Percentiles rank a stretch among this genome's conserved stretches.
Conservation (phyloP, 1,140 invertebrate species). For the Linepithema humile region DNA sequence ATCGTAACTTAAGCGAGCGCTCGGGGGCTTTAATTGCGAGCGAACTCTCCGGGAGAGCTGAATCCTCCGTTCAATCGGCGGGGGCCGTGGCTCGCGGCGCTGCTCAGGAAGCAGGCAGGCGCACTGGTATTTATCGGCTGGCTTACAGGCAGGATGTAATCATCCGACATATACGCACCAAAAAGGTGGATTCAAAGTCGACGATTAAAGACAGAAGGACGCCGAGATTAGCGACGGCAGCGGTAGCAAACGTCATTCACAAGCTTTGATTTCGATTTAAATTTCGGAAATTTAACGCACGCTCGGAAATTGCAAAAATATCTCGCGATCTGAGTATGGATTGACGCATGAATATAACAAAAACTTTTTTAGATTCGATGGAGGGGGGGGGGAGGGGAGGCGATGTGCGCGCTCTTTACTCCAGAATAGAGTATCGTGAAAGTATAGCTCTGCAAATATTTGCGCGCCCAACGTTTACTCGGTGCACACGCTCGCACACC, state of each 20-base stretch:
- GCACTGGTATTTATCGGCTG: slow-evolving; percentile 35
- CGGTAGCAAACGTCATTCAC: too few species aligned
- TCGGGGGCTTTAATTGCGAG: slow-evolving; percentile 37
- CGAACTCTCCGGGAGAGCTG: not conserved
- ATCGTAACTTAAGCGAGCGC: slow-evolving; percentile 41
- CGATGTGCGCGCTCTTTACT: not conserved
- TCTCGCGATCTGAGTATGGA: not conserved
- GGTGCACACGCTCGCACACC: not conserved
- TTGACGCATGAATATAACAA: not conserved
- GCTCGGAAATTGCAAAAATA: not conserved
- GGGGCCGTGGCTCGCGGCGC: slow-evolving; percentile 20
- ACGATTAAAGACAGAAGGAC: slow-evolving; percentile 22
- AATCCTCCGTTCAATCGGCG: slow-evolving; percentile 4
- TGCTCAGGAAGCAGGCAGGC: slow-evolving; percentile 20
- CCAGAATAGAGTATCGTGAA: slow-evolving; percentile 10
- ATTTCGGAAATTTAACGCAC: not conserved
- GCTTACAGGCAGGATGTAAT: slow-evolving; percentile 35
- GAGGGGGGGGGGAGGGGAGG: not conserved
- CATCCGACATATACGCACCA: not conserved
- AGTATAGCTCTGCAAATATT: slow-evolving; percentile 30
- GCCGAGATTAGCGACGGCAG: slow-evolving; percentile 7
- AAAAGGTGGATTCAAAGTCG: slow-evolving; percentile 19
- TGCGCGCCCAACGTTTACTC: slow-evolving; percentile 16
- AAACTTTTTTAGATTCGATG: not conserved
- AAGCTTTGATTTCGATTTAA: not conserved